Conservation (phyloP, 2,113 vertebrate species). For the Rhadina sibilatrix region DNA sequence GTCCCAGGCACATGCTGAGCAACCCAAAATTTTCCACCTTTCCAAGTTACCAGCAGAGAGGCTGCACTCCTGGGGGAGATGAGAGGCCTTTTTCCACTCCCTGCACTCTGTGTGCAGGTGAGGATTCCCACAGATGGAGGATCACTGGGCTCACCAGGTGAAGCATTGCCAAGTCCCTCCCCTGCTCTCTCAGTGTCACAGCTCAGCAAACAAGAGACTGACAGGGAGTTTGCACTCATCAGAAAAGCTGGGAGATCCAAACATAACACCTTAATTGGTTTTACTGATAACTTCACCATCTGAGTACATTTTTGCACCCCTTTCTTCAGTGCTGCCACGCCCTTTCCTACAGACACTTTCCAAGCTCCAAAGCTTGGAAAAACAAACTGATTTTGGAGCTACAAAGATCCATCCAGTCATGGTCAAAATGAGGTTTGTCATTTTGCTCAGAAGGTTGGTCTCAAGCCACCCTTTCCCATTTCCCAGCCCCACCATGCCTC, state of each 20-base stretch:
- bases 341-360: neutral
- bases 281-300: neutral
- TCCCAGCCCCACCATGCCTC: neutral
- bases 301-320: neutral
- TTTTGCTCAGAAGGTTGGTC: neutral
- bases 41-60: neutral
- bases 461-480: neutral
- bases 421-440: neutral
- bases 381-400: too few species aligned
- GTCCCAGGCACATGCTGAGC: neutral
- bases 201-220: neutral
- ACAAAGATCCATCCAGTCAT: fast-evolving
- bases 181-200: neutral
- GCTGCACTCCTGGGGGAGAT: neutral
- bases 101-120: neutral
- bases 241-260: neutral
- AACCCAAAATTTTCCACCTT: neutral
- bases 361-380: too few species aligned
- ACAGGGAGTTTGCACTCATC: neutral
- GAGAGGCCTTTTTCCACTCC: neutral
- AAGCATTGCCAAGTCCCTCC: neutral
- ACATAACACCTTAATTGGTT: neutral
- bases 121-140: neutral
- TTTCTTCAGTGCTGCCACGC: neutral
- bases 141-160: fast-evolving